phyloP scores from a whole-genome alignment of 2,888 invertebrate species.

The Deilephila porcellus region DNA sequence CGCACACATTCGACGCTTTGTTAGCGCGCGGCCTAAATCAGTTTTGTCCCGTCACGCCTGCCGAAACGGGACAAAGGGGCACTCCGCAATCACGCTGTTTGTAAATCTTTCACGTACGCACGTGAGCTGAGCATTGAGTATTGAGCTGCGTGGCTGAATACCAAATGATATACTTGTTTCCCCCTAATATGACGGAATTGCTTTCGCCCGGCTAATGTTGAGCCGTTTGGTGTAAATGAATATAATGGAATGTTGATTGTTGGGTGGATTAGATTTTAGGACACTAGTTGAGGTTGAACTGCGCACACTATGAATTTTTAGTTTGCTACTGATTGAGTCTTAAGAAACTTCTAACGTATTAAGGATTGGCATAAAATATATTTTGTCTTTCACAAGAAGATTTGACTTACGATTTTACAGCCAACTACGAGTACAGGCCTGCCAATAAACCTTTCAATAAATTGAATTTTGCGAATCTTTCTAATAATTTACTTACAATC shows the following conservation, averaged over 20 bases:
- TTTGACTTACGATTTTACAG: no score
- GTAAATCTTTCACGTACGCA: slow-evolving; percentile 49
- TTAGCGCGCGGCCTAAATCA: slow-evolving; percentile 39
- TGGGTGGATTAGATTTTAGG: background rate
- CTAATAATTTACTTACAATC: no score
- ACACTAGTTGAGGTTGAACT: no score
- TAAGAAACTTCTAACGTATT: no score
- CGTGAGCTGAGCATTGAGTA: slow-evolving; percentile 52
- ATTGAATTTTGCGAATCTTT: no score
- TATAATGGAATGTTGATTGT: slow-evolving; percentile 11
- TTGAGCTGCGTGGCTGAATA: slow-evolving; percentile 52
- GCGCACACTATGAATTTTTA: no score
- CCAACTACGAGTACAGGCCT: no score
- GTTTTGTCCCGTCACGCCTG: slow-evolving; percentile 49
- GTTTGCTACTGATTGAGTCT: no score
- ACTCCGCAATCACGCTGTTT: slow-evolving; percentile 47
- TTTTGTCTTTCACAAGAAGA: no score
- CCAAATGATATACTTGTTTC: slow-evolving; percentile 57
- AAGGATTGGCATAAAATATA: no score
- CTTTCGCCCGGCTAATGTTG: slow-evolving; percentile 34
- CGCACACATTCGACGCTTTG: slow-evolving; percentile 12
- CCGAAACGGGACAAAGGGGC: slow-evolving; percentile 36
- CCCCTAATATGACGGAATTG: slow-evolving; percentile 46
- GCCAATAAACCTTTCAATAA: no score
- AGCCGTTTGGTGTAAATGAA: background rate